Percentiles rank a stretch among this genome's conserved stretches.
These are phyloP conservation scores for Siniperca obscura DNA, from an alignment of 2,797 vertebrate genomes.

Conservation along the genomic window DNA sequence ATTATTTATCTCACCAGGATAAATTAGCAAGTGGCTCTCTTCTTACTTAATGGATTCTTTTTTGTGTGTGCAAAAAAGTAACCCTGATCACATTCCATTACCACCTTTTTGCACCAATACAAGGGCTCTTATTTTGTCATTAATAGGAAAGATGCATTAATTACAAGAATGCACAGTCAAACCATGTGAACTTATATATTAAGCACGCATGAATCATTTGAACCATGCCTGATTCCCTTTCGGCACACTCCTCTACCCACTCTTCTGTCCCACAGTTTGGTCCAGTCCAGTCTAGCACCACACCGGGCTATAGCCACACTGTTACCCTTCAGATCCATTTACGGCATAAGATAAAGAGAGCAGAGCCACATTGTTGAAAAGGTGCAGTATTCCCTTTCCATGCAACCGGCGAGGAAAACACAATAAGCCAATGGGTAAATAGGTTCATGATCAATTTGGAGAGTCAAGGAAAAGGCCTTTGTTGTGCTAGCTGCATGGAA, in stretches of 20 bases:
- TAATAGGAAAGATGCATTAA: neutral
- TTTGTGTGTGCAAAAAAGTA: neutral
- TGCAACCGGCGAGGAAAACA: constrained; percentile 61
- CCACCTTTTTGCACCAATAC: neutral
- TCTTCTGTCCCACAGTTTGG: constrained; percentile 58
- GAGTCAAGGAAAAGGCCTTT: constrained; percentile 36
- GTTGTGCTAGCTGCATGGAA: constrained; percentile 66
- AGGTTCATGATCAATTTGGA: constrained; percentile 42
- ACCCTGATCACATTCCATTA: neutral
- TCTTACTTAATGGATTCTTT: neutral
- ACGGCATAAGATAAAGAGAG: constrained; percentile 68
- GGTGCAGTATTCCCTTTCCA: constrained; percentile 83
- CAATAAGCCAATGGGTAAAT: constrained; percentile 50
- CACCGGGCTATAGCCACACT: constrained; percentile 45
- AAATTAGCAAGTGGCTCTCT: neutral
- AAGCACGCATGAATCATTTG: constrained; percentile 14
- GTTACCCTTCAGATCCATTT: constrained; percentile 61
- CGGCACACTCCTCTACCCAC: constrained; percentile 38
- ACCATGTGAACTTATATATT: neutral
- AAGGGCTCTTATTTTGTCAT: neutral
- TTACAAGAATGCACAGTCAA: constrained; percentile 4
- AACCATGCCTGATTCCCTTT: constrained; percentile 29
- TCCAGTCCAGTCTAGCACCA: constrained; percentile 68
- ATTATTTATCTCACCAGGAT: neutral
- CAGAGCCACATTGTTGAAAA: constrained; percentile 72